Evolutionary conservation across 2,113 vertebrate genomes (phyloP), one percentile per base, ranked within the genome.

Genomic region (Chaetodon trifascialis): DNA sequence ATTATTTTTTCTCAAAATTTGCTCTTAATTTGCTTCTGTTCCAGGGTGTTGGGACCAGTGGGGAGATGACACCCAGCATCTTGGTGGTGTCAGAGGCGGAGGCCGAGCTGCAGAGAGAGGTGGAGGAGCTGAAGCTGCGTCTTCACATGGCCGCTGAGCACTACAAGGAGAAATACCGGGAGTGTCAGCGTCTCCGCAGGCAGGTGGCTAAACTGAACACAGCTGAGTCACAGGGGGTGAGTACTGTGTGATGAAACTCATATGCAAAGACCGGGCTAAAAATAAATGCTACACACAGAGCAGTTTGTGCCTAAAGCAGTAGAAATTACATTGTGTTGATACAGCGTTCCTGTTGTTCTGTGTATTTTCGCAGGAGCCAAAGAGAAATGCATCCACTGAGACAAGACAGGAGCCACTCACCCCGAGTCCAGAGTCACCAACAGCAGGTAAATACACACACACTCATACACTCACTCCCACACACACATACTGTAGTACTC

Each of bases 61-160:
- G 89, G 0, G 86, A 92, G 36, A 60, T 71, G 42, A 78, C 77
- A 2, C 79, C 89, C 12, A 79, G 89, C 69, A 79, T 73, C 15
- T 76, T 81, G 38, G 89, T 89, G 72, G 93, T 87, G 58, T 92
- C 92, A 0, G 90, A 95, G 85, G 93, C 94, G 7, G 98, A 99
- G 91, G 98, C 96, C 0, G 98, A 99, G 65, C 94, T 99, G n/a
- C 97, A 97, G 87, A 96, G 97, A 91, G 98, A 99, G 89, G 97
- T 99, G 88, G 98, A 99, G 94, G 98, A 99, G 91, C 93, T 99
- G 89, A 99, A 97, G 93, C 95, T 99, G 82, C 96, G 98, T 34
- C 95, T 99, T 47, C 97, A 99, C 85, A 99, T 99, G 98, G 98
- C 98, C 56, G 98, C 98, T 42, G 98, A 99, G 79, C 98, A 99